phyloP scores from a whole-genome alignment of 2,113 vertebrate genomes.

The Atlantisia rogersi region DNA sequence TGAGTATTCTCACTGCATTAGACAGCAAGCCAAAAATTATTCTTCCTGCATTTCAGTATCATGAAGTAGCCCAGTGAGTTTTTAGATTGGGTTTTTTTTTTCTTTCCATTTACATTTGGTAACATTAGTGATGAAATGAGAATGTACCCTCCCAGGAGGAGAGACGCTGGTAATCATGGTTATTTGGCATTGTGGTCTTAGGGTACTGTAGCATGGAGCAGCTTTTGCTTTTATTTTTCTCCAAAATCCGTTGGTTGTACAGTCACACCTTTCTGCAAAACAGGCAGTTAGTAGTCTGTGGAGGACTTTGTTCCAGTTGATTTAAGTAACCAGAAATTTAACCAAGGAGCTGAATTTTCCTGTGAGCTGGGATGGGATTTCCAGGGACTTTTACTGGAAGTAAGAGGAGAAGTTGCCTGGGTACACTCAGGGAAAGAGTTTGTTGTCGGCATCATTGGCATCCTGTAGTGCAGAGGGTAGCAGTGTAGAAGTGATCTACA shows the following conservation, averaged over 20 bases:
- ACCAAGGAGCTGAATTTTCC: background rate
- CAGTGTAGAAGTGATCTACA: background rate
- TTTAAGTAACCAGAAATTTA: background rate
- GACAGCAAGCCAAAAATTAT: background rate
- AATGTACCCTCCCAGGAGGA: background rate
- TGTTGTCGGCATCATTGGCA: background rate
- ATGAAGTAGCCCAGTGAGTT: background rate
- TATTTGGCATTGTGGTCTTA: background rate
- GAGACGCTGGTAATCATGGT: background rate
- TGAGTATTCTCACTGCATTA: background rate
- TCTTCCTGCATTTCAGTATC: background rate
- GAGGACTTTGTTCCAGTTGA: background rate
- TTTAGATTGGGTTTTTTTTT: background rate
- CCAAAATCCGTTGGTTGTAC: background rate
- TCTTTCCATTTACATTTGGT: background rate
- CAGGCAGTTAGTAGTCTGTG: background rate
- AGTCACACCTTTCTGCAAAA: background rate
- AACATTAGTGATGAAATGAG: background rate
- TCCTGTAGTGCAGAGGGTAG: background rate
- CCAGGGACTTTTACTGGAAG: background rate
- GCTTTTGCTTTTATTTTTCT: background rate
- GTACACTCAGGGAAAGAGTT: background rate
- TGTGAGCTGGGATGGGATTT: background rate
- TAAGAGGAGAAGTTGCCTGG: background rate
- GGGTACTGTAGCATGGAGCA: background rate